Percentiles rank a stretch among this genome's conserved stretches.
phyloP scores from a whole-genome alignment of 2,797 vertebrate species.

The Mormyrops boulengeri region DNA sequence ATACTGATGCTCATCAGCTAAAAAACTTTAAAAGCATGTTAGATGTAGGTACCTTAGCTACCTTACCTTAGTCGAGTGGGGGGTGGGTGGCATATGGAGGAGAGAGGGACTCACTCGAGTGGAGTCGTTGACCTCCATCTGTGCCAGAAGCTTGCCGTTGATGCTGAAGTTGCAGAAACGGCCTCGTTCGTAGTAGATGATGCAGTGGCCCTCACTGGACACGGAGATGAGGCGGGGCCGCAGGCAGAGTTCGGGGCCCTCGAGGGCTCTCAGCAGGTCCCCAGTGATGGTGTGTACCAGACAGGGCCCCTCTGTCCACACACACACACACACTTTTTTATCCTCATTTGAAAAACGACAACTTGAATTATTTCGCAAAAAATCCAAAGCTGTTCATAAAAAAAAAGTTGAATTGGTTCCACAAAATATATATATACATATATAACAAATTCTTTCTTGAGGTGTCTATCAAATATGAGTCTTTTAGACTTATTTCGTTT shows the following conservation, averaged over 20 bases:
- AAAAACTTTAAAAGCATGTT: not conserved
- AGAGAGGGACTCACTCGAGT: conserved; percentile 69
- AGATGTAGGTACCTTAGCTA: not conserved
- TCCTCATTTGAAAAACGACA: not conserved
- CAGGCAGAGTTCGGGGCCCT: conserved; percentile 83
- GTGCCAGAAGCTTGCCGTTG: conserved; percentile 92
- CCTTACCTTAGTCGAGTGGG: not conserved
- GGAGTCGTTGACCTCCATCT: conserved; percentile 97
- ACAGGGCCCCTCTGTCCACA: conserved; percentile 83
- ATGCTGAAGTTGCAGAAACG: conserved; percentile 99
- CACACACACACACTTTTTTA: conserved; percentile 3
- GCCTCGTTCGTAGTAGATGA: conserved; percentile 95
- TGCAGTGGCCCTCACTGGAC: conserved; percentile 95
- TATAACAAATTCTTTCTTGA: not conserved
- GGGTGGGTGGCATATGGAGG: not conserved
- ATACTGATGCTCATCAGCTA: not conserved
- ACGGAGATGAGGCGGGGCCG: conserved; percentile 86
- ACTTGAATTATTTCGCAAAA: not conserved
- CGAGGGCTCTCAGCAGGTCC: conserved; percentile 87
- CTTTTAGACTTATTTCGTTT: not conserved
- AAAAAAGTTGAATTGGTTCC: not conserved
- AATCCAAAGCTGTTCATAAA: not conserved
- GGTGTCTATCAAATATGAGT: not conserved
- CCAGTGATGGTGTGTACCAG: conserved; percentile 98
- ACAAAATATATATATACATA: not conserved